Evolutionary conservation across 30 jellyfish, hydroid and myxozoan genomes (phyloP), one percentile per base, ranked within the genome.

Genomic region (Hydractinia echinata): DNA sequence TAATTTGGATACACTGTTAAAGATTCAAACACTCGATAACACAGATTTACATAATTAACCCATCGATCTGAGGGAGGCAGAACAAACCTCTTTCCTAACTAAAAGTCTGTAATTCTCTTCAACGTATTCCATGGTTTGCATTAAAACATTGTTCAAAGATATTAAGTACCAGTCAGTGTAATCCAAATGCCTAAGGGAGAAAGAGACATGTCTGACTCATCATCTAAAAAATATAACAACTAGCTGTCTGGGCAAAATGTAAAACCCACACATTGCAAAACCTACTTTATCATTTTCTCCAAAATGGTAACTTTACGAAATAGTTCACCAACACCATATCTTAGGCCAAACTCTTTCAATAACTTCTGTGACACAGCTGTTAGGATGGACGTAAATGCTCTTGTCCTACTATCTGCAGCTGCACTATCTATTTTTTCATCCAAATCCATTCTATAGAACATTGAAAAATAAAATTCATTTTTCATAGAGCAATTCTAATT

Each of bases 301-400:
- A 91, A 81, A 52, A 87, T 69, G 4, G 97, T 51, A 4, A 91
- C 79, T 67, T 83, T 87, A 39, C 96, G 54, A 67, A 39, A 91
- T 61, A 86, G 72, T 58, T 88, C 68, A 53, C 97, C 90, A 50
- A 91, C 95, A 8, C 97, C 97, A 72, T 74, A 91, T 61, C 97
- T 90, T 73, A 86, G 53, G 21, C 90, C 91, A 64, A 82, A 91
- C 72, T 91, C 97, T 67, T 91, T 91, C 67, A 91, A 66, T 19
- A 91, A 11, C 49, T 83, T 82, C 79, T 79, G 76, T 19, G 97
- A 91, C 5, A 96, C 95, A 14, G 95, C 68, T 7, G 97, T 80
- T 39, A 85, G 53, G 18, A 88, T 90, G 30, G 77, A 89, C 8
- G 74, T 73, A 61, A 90, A 76, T n/a, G 67, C 16, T 6, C 60